phyloP scores from a whole-genome alignment of 2,797 vertebrate species.

The Anas bernieri region DNA sequence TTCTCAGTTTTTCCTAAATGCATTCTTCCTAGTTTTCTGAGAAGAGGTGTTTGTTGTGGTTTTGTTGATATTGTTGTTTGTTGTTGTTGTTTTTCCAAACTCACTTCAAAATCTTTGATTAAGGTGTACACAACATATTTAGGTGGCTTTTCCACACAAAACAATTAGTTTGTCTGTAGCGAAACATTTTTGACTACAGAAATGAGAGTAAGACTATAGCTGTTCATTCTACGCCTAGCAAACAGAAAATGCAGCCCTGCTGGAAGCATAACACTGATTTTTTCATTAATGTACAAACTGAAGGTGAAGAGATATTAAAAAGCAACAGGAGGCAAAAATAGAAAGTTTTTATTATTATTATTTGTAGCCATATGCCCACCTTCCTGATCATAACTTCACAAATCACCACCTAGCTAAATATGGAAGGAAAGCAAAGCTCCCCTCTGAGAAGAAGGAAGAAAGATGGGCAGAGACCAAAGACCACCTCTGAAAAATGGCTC shows the following conservation, averaged over 20 bases:
- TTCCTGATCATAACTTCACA: background rate
- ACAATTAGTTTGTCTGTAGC: background rate
- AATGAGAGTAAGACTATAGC: background rate
- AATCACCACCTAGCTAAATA: background rate
- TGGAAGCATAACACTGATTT: background rate
- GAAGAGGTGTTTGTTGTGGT: background rate
- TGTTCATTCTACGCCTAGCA: background rate
- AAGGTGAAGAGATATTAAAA: background rate
- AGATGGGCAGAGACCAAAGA: background rate
- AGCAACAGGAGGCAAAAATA: background rate
- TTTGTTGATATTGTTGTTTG: background rate
- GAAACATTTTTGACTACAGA: background rate
- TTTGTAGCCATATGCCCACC: fast-evolving
- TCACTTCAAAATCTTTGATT: background rate
- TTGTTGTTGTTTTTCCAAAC: background rate
- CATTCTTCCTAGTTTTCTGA: background rate
- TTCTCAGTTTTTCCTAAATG: background rate
- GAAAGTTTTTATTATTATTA: background rate
- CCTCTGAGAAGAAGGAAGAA: background rate
- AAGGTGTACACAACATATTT: background rate
- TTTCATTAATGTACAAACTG: background rate
- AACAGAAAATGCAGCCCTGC: background rate
- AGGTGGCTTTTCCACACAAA: background rate
- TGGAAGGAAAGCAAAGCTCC: background rate
- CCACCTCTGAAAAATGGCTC: background rate